These are phyloP conservation scores for Paramuricea clavata DNA, from an alignment of 92 coral and sea anemone genomes.

Conservation along the genomic window DNA sequence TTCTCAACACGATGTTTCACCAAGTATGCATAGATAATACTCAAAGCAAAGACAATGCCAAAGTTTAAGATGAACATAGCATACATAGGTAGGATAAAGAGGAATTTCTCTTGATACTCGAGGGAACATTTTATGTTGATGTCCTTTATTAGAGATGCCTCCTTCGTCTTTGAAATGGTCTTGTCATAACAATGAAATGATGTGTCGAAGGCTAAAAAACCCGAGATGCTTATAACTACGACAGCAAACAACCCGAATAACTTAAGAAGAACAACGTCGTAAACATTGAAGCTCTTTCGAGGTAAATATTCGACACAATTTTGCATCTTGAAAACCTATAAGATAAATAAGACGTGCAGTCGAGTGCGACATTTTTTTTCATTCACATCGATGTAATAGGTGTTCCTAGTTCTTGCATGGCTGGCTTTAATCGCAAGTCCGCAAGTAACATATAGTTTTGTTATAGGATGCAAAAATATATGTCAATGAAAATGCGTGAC, in stretches of 20 bases:
- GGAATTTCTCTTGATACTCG: slow-evolving; percentile 5
- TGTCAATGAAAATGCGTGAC: too few species aligned
- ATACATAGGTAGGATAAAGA: not conserved
- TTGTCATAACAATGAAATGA: not conserved
- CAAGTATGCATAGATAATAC: slow-evolving; percentile 20
- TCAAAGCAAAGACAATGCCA: slow-evolving; percentile 4
- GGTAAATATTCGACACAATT: not conserved
- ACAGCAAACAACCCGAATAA: not conserved
- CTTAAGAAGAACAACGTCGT: not conserved
- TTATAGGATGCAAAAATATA: too few species aligned
- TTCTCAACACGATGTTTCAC: slow-evolving; percentile 26
- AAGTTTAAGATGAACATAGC: slow-evolving; percentile 3
- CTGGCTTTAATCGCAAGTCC: too few species aligned
- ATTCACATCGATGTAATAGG: too few species aligned
- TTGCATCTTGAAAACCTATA: not conserved
- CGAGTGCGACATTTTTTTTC: too few species aligned
- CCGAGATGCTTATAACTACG: not conserved
- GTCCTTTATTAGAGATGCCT: not conserved
- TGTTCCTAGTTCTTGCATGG: too few species aligned
- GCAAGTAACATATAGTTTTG: too few species aligned
- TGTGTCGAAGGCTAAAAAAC: too few species aligned
- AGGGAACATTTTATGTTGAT: not conserved
- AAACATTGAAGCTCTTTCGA: slow-evolving; percentile 4
- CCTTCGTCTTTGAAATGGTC: not conserved
- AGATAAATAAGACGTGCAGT: too few species aligned